phyloP scores from a whole-genome alignment of 1,140 invertebrate genomes.

The Pachyrhynchus sulphureomaculatus region DNA sequence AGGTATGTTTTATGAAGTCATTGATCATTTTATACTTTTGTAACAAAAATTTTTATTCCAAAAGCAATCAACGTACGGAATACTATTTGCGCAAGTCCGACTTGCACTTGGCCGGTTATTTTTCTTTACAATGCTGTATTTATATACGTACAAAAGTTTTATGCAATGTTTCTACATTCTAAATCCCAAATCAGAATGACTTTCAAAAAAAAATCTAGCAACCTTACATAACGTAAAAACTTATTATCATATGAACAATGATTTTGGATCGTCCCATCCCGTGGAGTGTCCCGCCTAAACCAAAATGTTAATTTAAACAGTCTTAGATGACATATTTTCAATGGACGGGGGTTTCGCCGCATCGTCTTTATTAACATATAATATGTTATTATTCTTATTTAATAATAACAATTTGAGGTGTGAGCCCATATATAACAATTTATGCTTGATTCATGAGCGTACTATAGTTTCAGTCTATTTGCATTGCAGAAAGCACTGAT shows the following conservation, averaged over 20 bases:
- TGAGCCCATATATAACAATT: slow-evolving; percentile 35
- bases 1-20: too few species aligned
- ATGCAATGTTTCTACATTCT: slow-evolving; percentile 5
- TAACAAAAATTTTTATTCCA: too few species aligned
- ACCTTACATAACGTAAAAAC: slow-evolving; percentile 25
- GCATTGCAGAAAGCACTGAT: too few species aligned
- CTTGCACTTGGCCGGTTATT: too few species aligned
- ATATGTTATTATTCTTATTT: slow-evolving; percentile 52
- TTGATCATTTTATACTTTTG: too few species aligned
- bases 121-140: too few species aligned
- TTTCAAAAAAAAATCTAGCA: slow-evolving; percentile 11
- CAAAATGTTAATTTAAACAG: slow-evolving; percentile 50
- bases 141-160: neutral
- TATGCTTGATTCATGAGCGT: slow-evolving; percentile 16
- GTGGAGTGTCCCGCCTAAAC: slow-evolving; percentile 42
- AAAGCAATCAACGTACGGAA: too few species aligned
- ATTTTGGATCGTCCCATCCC: slow-evolving; percentile 47
- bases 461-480: too few species aligned
- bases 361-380: slow-evolving; percentile 51
- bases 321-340: slow-evolving; percentile 46
- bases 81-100: neutral
- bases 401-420: slow-evolving; percentile 50
- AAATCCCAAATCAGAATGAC: slow-evolving; percentile 18
- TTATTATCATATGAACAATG: slow-evolving; percentile 51
- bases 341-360: slow-evolving; percentile 36